These are phyloP conservation scores for Zaprionus obscuricornis DNA, from an alignment of 2,888 invertebrate genomes.

Conservation along the genomic window DNA sequence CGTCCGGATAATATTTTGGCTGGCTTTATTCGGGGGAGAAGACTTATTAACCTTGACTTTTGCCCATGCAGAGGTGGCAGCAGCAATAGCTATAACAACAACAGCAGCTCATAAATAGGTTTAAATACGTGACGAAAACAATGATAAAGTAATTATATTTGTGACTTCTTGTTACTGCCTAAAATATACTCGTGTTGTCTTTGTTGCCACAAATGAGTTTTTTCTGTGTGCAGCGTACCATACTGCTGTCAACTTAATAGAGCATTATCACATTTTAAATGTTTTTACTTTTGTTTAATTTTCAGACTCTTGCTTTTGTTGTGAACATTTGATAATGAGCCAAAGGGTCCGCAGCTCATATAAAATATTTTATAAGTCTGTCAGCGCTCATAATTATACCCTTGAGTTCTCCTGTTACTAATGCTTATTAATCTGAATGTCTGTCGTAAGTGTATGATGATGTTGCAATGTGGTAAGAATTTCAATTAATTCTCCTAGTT, in stretches of 20 bases:
- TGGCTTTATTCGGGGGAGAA: background rate
- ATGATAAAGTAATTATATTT: constrained; percentile 65
- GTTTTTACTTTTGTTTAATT: constrained; percentile 21
- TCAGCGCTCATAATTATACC: no score
- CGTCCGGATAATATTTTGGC: constrained; percentile 46
- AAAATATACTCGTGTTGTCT: no score
- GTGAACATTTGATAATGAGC: constrained; percentile 7
- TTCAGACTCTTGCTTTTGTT: no score
- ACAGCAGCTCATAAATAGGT: constrained; percentile 38
- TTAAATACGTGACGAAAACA: constrained; percentile 66
- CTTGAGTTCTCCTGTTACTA: no score
- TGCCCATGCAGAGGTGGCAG: constrained; percentile 35
- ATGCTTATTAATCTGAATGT: no score
- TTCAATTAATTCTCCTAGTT: constrained; percentile 31
- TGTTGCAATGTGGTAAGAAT: no score
- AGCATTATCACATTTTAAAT: constrained; percentile 29
- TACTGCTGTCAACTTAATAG: constrained; percentile 41
- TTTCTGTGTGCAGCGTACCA: constrained; percentile 14
- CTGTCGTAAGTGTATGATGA: no score
- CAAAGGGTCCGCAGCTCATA: no score
- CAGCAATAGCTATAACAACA: constrained; percentile 10
- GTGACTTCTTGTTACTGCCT: constrained; percentile 16
- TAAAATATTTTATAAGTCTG: no score
- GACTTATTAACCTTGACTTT: constrained; percentile 68
- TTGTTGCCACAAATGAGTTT: constrained; percentile 22